phyloP scores from a whole-genome alignment of 2,888 invertebrate species.

The Trachelus iudaicus region DNA sequence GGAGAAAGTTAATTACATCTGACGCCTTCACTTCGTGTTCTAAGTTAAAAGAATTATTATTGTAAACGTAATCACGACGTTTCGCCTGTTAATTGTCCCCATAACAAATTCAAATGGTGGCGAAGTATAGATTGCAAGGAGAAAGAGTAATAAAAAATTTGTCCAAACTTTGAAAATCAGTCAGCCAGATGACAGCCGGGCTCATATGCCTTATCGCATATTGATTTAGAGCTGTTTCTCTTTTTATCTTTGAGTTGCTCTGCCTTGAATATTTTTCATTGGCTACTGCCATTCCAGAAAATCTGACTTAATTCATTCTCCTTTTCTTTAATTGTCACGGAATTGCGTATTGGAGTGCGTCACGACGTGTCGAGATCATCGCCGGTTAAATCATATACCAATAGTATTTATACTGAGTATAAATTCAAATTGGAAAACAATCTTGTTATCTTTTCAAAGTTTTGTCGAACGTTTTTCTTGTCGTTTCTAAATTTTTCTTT shows the following conservation, averaged over 20 bases:
- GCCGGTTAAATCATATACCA: neutral
- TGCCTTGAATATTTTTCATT: conserved; percentile 27
- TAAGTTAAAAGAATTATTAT: neutral
- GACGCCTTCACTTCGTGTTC: too few relatives aligned
- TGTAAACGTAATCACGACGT: neutral
- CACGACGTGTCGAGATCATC: neutral
- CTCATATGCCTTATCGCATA: conserved; percentile 38
- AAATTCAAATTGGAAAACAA: neutral
- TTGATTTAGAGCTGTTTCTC: conserved; percentile 44
- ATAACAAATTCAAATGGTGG: neutral
- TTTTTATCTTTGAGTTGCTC: conserved; percentile 28
- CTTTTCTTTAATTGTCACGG: conserved; percentile 8
- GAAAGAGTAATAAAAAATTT: neutral
- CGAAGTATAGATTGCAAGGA: neutral
- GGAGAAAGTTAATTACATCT: too few relatives aligned
- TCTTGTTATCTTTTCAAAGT: neutral
- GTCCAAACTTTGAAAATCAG: neutral
- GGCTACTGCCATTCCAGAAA: conserved; percentile 7
- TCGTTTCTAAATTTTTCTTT: neutral
- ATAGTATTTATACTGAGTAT: neutral
- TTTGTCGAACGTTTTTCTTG: neutral
- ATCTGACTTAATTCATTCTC: neutral
- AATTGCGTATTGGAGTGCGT: conserved; percentile 10
- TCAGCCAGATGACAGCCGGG: neutral
- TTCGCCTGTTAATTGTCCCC: neutral